Evolutionary conservation across 1,140 invertebrate species (phyloP).

Genomic region (Antheraea mylitta): DNA sequence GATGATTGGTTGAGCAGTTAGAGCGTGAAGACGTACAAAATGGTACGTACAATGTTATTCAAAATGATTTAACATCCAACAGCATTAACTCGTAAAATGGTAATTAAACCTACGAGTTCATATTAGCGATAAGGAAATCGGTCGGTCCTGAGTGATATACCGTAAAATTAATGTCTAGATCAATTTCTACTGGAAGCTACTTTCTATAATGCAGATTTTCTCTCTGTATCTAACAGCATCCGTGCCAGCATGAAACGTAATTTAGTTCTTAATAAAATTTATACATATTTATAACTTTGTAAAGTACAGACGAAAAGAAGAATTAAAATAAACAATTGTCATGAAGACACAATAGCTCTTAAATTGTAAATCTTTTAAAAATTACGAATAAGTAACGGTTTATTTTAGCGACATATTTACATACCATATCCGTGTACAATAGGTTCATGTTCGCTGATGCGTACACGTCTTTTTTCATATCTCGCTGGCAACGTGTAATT

Average conservation of each 20-base stretch:
- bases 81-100: background rate
- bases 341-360: background rate
- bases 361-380: background rate
- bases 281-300: too few relatives aligned
- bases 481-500: slow-evolving; percentile 56
- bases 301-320: background rate
- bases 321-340: background rate
- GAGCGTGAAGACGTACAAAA: too few relatives aligned
- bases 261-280: background rate
- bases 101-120: background rate
- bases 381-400: slow-evolving; percentile 6
- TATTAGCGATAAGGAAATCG: background rate
- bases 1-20: too few relatives aligned
- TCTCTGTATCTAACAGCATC: slow-evolving; percentile 37
- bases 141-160: slow-evolving; percentile 43
- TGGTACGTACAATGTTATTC: background rate
- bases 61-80: background rate
- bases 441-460: slow-evolving; percentile 62
- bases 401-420: slow-evolving; percentile 24
- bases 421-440: slow-evolving; percentile 66
- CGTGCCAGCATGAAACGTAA: background rate
- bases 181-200: slow-evolving; percentile 66
- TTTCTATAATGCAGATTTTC: slow-evolving; percentile 64
- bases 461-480: slow-evolving; percentile 52
- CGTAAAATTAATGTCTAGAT: slow-evolving; percentile 53